A percentile compares a stretch with the other conserved stretches of the same genome.
Evolutionary conservation across 2,113 vertebrate genomes (phyloP).

Genomic region (Raja brachyura): DNA sequence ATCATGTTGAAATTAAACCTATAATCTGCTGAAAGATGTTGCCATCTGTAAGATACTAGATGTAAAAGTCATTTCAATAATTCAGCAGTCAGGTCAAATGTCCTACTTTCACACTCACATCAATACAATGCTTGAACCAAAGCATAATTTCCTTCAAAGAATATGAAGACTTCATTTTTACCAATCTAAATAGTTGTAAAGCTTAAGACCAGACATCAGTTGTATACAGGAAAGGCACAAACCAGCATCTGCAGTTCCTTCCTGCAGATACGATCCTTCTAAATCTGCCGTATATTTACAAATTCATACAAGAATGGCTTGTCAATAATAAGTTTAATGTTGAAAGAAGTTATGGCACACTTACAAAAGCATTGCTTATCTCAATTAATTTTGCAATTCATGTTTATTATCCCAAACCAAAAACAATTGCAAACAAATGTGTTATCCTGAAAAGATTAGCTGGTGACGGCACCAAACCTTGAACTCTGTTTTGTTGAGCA

Average conservation of each 20-base stretch:
- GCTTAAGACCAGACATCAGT: background rate
- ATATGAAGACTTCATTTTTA: background rate
- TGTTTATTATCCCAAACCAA: background rate
- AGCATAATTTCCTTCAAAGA: background rate
- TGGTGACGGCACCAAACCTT: background rate
- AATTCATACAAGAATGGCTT: background rate
- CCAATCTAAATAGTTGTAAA: background rate
- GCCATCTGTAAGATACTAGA: background rate
- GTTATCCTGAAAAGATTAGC: background rate
- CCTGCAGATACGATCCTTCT: background rate
- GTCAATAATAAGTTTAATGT: background rate
- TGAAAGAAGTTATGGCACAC: background rate
- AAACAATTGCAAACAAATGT: background rate
- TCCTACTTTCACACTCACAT: too few relatives aligned
- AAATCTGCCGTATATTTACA: background rate
- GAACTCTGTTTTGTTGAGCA: too few relatives aligned
- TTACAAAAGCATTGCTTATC: background rate
- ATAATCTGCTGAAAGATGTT: background rate
- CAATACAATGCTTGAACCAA: background rate
- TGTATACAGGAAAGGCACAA: background rate
- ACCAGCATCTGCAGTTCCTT: too few relatives aligned
- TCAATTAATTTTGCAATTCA: background rate
- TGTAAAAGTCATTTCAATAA: background rate
- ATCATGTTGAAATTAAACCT: background rate
- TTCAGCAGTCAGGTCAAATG: too few relatives aligned